These are phyloP conservation scores for Cyphomyrus plagiostoma DNA, from an alignment of 2,113 vertebrate genomes.

Conservation along the genomic window DNA sequence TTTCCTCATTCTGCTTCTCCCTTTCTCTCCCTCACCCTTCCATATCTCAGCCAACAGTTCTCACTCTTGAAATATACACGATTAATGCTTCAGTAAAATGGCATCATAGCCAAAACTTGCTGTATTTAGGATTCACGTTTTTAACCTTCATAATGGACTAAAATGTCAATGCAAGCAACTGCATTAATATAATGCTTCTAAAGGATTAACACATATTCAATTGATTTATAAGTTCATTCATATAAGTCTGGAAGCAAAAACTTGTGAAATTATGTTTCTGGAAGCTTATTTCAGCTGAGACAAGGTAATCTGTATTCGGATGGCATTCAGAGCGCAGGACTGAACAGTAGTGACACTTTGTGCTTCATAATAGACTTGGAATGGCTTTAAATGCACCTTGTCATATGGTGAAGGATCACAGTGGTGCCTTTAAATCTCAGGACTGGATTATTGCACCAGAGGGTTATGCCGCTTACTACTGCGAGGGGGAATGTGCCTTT, in stretches of 20 bases:
- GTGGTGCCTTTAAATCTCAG: conserved; percentile 48
- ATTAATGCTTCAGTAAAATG: neutral
- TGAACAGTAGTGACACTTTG: neutral
- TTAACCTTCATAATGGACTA: neutral
- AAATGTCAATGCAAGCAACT: neutral
- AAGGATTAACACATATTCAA: neutral
- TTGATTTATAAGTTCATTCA: neutral
- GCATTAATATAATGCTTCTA: neutral
- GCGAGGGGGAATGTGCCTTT: conserved; percentile 95
- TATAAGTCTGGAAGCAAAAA: neutral
- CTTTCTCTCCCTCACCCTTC: neutral
- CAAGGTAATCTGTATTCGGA: neutral
- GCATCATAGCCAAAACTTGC: neutral
- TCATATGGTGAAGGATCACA: conserved; percentile 9
- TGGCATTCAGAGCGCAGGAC: neutral
- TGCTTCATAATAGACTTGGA: neutral
- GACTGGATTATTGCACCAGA: conserved; percentile 98
- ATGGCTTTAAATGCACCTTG: neutral
- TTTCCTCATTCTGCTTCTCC: neutral
- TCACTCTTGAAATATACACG: neutral
- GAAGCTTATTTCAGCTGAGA: neutral
- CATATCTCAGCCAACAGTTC: neutral
- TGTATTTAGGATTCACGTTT: neutral
- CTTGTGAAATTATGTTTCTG: neutral
- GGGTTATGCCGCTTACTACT: conserved; percentile 94